Evolutionary conservation across 2,888 invertebrate genomes (phyloP).

Genomic region (Drosophila acutilabella): DNA sequence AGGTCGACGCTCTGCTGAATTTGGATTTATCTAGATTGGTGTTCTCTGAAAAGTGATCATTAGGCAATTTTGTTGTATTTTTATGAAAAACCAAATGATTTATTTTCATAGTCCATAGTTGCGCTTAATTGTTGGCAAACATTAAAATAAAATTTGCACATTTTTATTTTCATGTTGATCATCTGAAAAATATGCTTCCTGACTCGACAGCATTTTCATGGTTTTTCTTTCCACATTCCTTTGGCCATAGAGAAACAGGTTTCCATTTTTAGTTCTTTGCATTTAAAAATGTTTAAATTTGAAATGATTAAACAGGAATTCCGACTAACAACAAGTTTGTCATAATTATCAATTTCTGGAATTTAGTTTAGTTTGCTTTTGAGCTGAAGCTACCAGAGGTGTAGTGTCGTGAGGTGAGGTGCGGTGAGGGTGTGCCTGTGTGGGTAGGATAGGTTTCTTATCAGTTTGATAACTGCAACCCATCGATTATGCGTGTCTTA

Average conservation of each 20-base stretch:
- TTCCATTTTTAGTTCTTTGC: conserved; percentile 10
- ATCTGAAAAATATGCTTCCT: conserved; percentile 29
- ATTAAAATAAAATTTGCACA: conserved; percentile 36
- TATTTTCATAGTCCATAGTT: conserved; percentile 40
- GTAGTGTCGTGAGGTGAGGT: neutral
- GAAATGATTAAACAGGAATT: conserved; percentile 35
- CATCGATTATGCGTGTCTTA: conserved; percentile 75
- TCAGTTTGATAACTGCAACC: conserved; percentile 51
- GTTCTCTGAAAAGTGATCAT: conserved; percentile 16
- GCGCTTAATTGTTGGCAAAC: conserved; percentile 30
- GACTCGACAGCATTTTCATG: conserved; percentile 10
- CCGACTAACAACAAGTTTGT: conserved; percentile 41
- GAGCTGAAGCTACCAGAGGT: neutral
- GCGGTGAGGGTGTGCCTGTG: neutral
- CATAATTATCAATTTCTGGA: conserved; percentile 49
- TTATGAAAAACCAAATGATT: conserved; percentile 45
- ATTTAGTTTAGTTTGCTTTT: conserved; percentile 19
- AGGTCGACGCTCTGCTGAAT: conserved; percentile 24
- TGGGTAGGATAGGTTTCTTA: conserved; percentile 21
- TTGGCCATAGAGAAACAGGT: neutral
- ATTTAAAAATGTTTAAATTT: neutral
- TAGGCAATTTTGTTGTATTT: conserved; percentile 38
- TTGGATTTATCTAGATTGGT: conserved; percentile 9
- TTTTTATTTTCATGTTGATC: conserved; percentile 22
- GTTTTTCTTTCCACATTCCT: neutral